These are phyloP conservation scores for Margaritifera margaritifera DNA, from an alignment of 2,888 invertebrate genomes.

Conservation along the genomic window DNA sequence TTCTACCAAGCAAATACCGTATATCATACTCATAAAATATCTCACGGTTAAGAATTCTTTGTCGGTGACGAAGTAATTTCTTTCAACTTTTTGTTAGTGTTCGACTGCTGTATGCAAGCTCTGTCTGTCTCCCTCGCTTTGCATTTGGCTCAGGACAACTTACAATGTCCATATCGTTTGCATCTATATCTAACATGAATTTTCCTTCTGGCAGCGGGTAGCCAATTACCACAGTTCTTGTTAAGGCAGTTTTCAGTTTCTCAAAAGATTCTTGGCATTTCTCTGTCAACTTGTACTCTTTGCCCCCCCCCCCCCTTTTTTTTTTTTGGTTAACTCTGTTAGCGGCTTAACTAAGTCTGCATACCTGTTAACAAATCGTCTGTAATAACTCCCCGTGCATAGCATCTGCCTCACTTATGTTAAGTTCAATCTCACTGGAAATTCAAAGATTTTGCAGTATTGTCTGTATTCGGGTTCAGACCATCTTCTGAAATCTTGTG, in stretches of 20 bases:
- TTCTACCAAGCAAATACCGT: constrained; percentile 17
- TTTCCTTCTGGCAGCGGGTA: constrained; percentile 19
- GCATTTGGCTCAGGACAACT: constrained; percentile 29
- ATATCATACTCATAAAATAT: constrained; percentile 20
- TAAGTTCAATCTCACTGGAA: constrained; percentile 21
- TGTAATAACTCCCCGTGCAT: constrained; percentile 23
- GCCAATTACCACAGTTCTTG: constrained; percentile 24
- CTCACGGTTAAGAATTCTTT: constrained; percentile 15
- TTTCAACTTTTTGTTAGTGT: constrained; percentile 24
- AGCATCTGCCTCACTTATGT: constrained; percentile 24
- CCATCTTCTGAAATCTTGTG: constrained; percentile 17
- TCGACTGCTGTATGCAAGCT: constrained; percentile 29
- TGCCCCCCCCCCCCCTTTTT: no score
- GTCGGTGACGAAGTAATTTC: constrained; percentile 20
- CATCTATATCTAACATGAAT: constrained; percentile 38
- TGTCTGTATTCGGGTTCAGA: constrained; percentile 22
- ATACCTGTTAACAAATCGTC: constrained; percentile 14
- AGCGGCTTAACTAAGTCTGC: constrained; percentile 10
- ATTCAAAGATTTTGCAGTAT: constrained; percentile 21
- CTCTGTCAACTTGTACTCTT: constrained; percentile 17
- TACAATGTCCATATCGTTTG: constrained; percentile 22
- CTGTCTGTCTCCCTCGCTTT: constrained; percentile 23
- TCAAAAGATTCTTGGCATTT: constrained; percentile 20
- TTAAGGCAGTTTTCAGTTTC: constrained; percentile 18
- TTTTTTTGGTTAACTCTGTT: constrained; percentile 10